Evolutionary conservation across 2,888 invertebrate genomes (phyloP), one percentile per base, ranked within the genome.

Genomic region (Coelinius sp.): DNA sequence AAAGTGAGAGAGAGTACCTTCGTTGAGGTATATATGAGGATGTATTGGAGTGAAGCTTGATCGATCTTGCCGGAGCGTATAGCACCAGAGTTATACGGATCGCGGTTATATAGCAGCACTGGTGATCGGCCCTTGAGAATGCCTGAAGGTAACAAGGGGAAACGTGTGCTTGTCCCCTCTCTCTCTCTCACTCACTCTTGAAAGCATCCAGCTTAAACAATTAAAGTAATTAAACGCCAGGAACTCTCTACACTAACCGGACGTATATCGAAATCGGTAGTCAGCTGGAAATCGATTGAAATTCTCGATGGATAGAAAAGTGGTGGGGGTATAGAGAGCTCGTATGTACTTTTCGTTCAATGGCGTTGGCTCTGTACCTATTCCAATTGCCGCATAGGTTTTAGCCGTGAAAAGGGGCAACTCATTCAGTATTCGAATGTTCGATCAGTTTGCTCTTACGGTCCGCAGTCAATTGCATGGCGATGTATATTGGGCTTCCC

Each of bases 191-290:
- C 8, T 8, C 2, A 8, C 27, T 10, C 62, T 22, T 38, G 22
- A 46, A 46, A 14, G 22, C 53, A 52, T 66, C 41, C 53, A 27
- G 56, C 44, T 66, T 59, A 66, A n/a, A 66, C 70, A 71, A 71
- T 71, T 71, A 71, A 71, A 71, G 56, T 71, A 66, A 71, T 71
- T 71, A 66, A 66, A 70, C 53, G 35, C 59, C 59, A 59, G 59
- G 35, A 59, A 59, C 59, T 59, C 59, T 59, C 35, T 35, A 59
- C 59, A 59, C 31, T 17, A 59, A 59, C 35, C 59, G 20, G 31
- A 59, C 38, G 63, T 35, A 52, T 49, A 49, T 62, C 68, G 63
- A 49, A 64, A 56, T 56, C 56, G 31, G 17, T 27, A 35, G 49
- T 52, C 31, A 17, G 52, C 52, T 35, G 59, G 12, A 52, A 53